phyloP scores from a whole-genome alignment of 2,888 invertebrate genomes.

The Pycnomerus fuliginosus region DNA sequence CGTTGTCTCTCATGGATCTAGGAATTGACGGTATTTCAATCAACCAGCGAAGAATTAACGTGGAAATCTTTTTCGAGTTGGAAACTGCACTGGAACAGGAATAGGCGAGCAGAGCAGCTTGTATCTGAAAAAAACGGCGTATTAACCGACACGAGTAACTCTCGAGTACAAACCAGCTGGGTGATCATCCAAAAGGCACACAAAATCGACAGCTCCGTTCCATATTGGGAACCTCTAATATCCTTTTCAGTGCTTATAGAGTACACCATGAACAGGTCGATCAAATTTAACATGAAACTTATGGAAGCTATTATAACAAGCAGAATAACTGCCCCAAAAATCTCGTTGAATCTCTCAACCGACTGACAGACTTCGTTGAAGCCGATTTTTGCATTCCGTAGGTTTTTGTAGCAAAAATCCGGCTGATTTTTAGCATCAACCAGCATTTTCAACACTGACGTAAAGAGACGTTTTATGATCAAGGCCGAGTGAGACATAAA shows the following conservation, averaged over 20 bases:
- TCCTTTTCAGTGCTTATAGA: constrained; percentile 1
- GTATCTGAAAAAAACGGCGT: constrained; percentile 3
- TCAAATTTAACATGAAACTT: constrained; percentile 10
- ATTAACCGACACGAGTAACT: neutral
- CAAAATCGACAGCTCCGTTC: constrained; percentile 2
- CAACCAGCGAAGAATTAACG: constrained; percentile 6
- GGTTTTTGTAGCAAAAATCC: neutral
- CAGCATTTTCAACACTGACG: too few relatives aligned
- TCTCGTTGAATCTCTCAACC: constrained; percentile 8
- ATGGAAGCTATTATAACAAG: constrained; percentile 2
- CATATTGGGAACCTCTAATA: constrained; percentile 3
- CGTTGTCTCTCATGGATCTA: neutral
- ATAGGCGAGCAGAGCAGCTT: constrained; percentile 6
- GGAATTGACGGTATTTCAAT: constrained; percentile 13
- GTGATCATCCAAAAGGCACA: constrained; percentile 11
- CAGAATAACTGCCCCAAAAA: constrained; percentile 7
- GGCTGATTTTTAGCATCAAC: neutral
- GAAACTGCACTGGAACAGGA: constrained; percentile 6
- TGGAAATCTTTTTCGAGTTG: constrained; percentile 1
- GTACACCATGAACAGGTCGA: constrained; percentile 13
- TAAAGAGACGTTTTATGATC: neutral
- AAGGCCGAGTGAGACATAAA: constrained; percentile 1
- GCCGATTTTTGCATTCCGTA: neutral
- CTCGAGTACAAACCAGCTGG: constrained; percentile 4
- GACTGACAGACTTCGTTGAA: constrained; percentile 3